Base-by-base conservation (phyloP, 2,888 invertebrate genomes). In the Eristalinus sepulchralis region DNA sequence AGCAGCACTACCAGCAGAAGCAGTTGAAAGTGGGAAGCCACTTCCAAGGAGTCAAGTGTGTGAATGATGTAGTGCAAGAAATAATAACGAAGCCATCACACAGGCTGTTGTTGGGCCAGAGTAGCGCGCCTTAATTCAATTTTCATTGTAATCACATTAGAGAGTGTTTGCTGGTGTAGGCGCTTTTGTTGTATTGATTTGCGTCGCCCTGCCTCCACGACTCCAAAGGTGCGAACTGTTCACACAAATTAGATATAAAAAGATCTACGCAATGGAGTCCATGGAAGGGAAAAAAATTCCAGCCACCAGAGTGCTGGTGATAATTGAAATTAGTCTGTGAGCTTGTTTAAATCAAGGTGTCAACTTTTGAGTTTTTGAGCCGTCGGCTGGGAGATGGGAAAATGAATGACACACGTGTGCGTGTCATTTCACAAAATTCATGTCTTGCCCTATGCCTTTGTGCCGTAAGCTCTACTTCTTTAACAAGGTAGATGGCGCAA, bases 131-230 rank as follows among this genome's bases (percentile, higher is more conserved):
- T 79, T 83, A 79, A 83, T 83, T 83, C 59, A 79, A 75, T 75
- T 83, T 83, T 60, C 79, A 63, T 79, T 47, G 64, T 83, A 83
- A 83, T 83, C 66, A 62, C 73, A 80, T 83, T 83, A 79, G 68
- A 68, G 55, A 27, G 27, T 5, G 27, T 27, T 27, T 17, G 47
- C 47, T 17, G 8, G 68, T 73, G 39, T 22, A 36, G 34, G 31
- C 62, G 5, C 36, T 67, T 63, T 20, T 33, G n/a, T 53, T n/a
- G 20, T 79, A 60, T 79, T 75, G 70, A 81, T 75, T 70, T 81
- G 31, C 64, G 27, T 53, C 27, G 47, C 22, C 24, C 22, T 24
- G 24, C n/a, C 24, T 57, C 17, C 24, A n/a, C n/a, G 57, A 9
- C 9, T 63, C 36, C 8, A 59, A 24, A 57, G 70, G 20, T 20